Evolutionary conservation across 2,113 vertebrate species (phyloP).

Genomic region (Monopterus albus): DNA sequence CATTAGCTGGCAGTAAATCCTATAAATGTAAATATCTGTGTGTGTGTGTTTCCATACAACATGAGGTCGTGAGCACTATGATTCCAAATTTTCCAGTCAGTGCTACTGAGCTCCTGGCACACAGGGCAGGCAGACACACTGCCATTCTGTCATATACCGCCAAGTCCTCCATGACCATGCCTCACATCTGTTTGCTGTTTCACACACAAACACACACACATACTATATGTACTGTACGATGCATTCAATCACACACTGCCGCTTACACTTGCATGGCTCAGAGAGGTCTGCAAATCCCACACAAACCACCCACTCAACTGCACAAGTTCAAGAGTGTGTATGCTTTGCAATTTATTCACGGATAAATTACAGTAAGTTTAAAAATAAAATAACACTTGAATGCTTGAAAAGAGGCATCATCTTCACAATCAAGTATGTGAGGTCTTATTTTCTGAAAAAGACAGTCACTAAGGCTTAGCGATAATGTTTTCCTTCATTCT

Average conservation of each 20-base stretch:
- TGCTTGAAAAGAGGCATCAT: neutral
- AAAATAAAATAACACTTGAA: constrained; percentile 9
- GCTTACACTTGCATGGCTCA: constrained; percentile 25
- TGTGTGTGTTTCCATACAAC: constrained; percentile 50
- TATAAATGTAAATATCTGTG: constrained; percentile 43
- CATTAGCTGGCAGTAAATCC: constrained; percentile 46
- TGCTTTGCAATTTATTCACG: constrained; percentile 1
- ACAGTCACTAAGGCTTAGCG: neutral
- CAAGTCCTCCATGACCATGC: constrained; percentile 43
- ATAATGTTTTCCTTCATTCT: neutral
- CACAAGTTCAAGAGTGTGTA: constrained; percentile 4
- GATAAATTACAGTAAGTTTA: neutral
- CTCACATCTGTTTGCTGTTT: constrained; percentile 59
- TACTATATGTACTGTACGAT: neutral
- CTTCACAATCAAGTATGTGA: neutral
- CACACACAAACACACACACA: constrained; percentile 17
- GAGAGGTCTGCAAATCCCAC: constrained; percentile 4
- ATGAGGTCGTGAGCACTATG: constrained; percentile 32
- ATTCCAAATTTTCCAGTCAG: constrained; percentile 66
- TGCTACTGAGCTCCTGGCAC: constrained; percentile 50
- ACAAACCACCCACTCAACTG: constrained; percentile 3
- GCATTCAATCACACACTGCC: constrained; percentile 14
- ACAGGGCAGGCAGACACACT: constrained; percentile 65
- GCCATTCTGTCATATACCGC: constrained; percentile 57
- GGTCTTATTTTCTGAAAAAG: neutral